A percentile compares a stretch with the other conserved stretches of the same genome.
phyloP scores from a whole-genome alignment of 1,140 invertebrate species.

The Bombus fervidus region DNA sequence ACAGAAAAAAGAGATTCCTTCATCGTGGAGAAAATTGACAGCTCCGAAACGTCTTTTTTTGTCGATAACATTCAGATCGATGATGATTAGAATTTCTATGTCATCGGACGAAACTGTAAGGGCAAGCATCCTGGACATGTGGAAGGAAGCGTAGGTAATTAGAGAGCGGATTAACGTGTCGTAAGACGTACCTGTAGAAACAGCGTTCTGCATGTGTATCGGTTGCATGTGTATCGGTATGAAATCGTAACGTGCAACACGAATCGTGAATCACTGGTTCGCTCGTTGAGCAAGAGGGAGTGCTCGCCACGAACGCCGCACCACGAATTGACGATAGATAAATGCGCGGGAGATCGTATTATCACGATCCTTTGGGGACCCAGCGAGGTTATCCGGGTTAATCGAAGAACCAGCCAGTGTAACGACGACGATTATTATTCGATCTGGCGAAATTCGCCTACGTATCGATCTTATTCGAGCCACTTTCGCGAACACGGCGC shows the following conservation, averaged over 20 bases:
- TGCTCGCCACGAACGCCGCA: slow-evolving; percentile 45
- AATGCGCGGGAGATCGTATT: slow-evolving; percentile 65
- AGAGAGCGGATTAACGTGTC: slow-evolving; percentile 54
- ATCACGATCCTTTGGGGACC: slow-evolving; percentile 65
- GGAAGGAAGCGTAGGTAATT: slow-evolving; percentile 54
- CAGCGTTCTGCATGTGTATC: background rate
- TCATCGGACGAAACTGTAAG: background rate
- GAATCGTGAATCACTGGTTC: slow-evolving; percentile 71
- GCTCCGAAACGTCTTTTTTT: background rate
- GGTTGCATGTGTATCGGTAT: slow-evolving; percentile 31
- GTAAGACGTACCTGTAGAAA: slow-evolving; percentile 24
- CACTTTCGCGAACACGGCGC: slow-evolving; percentile 25
- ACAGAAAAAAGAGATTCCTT: background rate
- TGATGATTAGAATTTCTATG: background rate
- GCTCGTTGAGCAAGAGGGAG: slow-evolving; percentile 56
- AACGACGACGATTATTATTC: slow-evolving; percentile 62
- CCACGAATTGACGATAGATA: slow-evolving; percentile 66
- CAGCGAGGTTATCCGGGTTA: slow-evolving; percentile 69
- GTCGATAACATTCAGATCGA: background rate
- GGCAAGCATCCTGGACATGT: background rate
- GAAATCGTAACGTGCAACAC: slow-evolving; percentile 60
- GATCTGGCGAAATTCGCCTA: slow-evolving; percentile 51
- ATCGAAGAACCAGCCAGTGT: slow-evolving; percentile 64
- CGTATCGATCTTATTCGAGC: slow-evolving; percentile 40
- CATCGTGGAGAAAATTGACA: background rate